Evolutionary conservation across 1,140 invertebrate genomes (phyloP), one percentile per base, ranked within the genome.

Genomic region (Zaprionus inermis): DNA sequence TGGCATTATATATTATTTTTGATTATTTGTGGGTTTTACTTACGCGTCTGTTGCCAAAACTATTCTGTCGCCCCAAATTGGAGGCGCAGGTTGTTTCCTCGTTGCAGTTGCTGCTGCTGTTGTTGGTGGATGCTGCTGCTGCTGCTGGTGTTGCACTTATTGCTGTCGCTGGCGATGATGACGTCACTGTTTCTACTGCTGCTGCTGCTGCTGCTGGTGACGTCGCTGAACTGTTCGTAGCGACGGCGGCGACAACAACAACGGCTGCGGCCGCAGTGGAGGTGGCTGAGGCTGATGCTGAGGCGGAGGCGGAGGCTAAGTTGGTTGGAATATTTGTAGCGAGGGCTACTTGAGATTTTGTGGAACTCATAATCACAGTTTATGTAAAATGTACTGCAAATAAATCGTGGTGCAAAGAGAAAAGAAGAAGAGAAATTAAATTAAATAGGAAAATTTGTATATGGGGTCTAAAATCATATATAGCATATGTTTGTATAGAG

Each of bases 321-420:
- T 85, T 90, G 79, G 78, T 91, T 91, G 90, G 89, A 88, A 92
- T 91, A 91, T 90, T 92, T 78, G 91, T 90, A 92, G 91, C 91
- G 64, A 91, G 79, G 69, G 91, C 91, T 91, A 92, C 91, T 91
- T 92, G 90, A 85, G 91, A 91, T 90, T 92, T 91, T 91, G 90
- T 90, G 84, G 91, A 92, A 92, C 91, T 92, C 91, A 92, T 92
- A 92, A 92, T 92, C 91, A 90, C 81, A 90, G 81, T 86, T 90
- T 85, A 90, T 86, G 86, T 86, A 89, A 90, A 90, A 84, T 90
- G 78, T 85, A 85, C 85, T 89, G 70, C 52, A 89, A 76, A 7
- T 32, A 38, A 52, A 54, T 38, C 3, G 18, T 52, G 10, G 38
- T 51, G 41, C 0, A 6, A 5, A 20, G 7, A 36, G 5, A 41